Evolutionary conservation across 92 coral and sea anemone genomes (phyloP), one percentile per base, ranked within the genome.

Genomic region (Palythoa grandis): DNA sequence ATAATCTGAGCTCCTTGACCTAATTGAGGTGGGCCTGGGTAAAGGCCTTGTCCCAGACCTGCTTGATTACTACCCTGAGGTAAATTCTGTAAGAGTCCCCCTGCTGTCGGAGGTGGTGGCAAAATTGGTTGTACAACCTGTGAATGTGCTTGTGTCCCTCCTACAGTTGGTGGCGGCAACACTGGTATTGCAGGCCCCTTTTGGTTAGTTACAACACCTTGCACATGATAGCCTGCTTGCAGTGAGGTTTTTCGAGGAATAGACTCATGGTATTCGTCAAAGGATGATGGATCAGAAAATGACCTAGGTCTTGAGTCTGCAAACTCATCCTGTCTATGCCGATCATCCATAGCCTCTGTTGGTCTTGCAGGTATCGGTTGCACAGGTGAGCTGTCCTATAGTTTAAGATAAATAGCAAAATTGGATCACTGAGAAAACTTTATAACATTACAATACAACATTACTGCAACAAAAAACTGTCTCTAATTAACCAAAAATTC

Each of bases 221-320:
- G 92, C 7, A 22, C 25, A 14, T 50, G 47, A 63, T 20, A 89
- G 72, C 72, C 57, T 19, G 77, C 74, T 12, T 88, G 90, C 83
- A 84, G 69, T 87, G 90, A 82, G 52, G 78, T 70, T 79, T 47
- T 88, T 5, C 89, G 86, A 12, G 82, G 65, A 25, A 56, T 7
- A 16, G 78, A 89, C 17, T 78, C 61, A 25, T 69, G 70, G 15
- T 87, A 52, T 11, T 94, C 97, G 5, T 94, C 97, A 7, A 29
- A 35, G 40, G 87, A 52, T 19, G 92, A 66, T 43, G 97, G 92
- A 83, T 94, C 97, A n/a, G 97, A 94, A 17, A 84, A 80, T 11
- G 97, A 94, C 39, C 95, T 74, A 13, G 88, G 91, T 79, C 90
- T 83, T 6, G 68, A 25, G 0, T 58, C 87, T 75, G 48, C 72